Percentiles rank a stretch among this genome's conserved stretches.
Conservation (phyloP, 2,888 invertebrate species). For the Petrolisthes manimaculis region DNA sequence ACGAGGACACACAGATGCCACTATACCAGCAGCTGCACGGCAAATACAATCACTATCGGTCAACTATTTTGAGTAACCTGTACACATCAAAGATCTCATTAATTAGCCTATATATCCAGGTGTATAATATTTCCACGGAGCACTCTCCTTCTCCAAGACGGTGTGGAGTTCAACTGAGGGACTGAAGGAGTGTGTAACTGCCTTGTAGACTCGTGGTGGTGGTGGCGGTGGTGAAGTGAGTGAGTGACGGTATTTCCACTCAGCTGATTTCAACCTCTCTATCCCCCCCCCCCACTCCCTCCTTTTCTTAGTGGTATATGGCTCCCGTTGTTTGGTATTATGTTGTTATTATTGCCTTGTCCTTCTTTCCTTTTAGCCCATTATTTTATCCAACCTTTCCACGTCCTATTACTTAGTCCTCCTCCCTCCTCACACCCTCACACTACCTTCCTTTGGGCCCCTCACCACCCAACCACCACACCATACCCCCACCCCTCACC, state of each 20-base stretch:
- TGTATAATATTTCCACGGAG: not conserved
- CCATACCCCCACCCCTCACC: too few relatives aligned
- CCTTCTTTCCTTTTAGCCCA: not conserved
- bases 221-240: too few relatives aligned
- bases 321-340: too few relatives aligned
- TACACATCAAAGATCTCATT: not conserved
- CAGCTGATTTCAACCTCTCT: slow-evolving; percentile 20
- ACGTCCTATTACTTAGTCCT: not conserved
- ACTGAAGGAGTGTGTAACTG: not conserved
- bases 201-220: too few relatives aligned
- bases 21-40: not conserved
- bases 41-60: too few relatives aligned
- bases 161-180: not conserved
- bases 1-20: not conserved
- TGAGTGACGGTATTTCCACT: slow-evolving; percentile 5
- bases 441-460: not conserved
- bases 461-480: not conserved
- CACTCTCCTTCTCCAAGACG: not conserved
- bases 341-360: not conserved
- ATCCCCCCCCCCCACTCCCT: slow-evolving; percentile 1
- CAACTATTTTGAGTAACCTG: not conserved
- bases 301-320: not conserved
- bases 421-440: not conserved
- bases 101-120: not conserved
- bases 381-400: not conserved